phyloP scores from a whole-genome alignment of 2,888 invertebrate species.

The Steinernema hermaphroditum region DNA sequence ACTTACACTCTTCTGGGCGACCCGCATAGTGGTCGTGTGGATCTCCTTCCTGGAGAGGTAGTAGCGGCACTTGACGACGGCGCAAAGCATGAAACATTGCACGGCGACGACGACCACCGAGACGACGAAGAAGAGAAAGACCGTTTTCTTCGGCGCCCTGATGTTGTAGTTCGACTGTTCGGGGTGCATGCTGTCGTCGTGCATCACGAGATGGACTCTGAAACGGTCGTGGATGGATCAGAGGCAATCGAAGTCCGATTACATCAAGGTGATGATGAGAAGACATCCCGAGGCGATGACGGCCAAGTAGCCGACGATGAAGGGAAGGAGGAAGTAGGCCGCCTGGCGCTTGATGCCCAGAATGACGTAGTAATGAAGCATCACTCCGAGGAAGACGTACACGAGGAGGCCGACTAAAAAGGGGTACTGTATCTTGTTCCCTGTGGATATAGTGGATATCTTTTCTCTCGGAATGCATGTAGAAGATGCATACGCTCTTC shows the following conservation, averaged over 20 bases:
- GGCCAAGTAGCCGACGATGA: conserved; percentile 57
- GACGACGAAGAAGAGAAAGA: conserved; percentile 2
- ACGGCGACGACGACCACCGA: conserved; percentile 35
- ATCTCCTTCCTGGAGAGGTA: conserved; percentile 51
- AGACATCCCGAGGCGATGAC: conserved; percentile 51
- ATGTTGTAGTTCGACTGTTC: conserved; percentile 33
- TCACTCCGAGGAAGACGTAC: conserved; percentile 52
- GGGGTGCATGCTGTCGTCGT: conserved; percentile 19
- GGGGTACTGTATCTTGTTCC: not conserved
- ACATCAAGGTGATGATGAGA: conserved; percentile 47
- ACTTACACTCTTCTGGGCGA: conserved; percentile 49
- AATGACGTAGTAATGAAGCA: conserved; percentile 54
- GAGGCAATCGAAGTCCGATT: conserved; percentile 11
- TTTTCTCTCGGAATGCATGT: too few relatives aligned
- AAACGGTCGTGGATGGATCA: not conserved
- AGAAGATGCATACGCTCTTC: too few relatives aligned
- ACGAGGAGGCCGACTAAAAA: conserved; percentile 54
- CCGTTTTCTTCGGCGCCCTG: conserved; percentile 32
- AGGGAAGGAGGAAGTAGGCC: conserved; percentile 55
- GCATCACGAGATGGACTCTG: conserved; percentile 39
- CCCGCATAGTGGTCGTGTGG: conserved; percentile 49
- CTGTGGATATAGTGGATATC: not conserved
- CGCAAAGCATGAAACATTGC: conserved; percentile 42
- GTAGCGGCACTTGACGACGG: conserved; percentile 43
- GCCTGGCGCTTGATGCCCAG: conserved; percentile 43